Evolutionary conservation across 2,888 invertebrate genomes (phyloP).

Genomic region (Glomeris marginata): DNA sequence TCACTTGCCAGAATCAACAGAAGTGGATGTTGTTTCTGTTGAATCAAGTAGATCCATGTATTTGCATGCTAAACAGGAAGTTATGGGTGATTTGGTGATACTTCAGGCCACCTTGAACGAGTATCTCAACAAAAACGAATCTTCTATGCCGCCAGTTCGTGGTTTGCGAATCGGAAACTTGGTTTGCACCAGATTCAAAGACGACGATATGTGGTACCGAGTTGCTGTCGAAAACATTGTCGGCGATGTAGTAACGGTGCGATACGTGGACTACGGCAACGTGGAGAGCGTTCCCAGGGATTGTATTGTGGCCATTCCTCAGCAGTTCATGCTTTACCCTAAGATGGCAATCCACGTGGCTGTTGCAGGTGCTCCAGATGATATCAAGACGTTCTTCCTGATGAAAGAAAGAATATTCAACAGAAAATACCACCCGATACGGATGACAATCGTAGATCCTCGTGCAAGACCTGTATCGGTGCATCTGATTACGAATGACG

Average conservation of each 20-base stretch:
- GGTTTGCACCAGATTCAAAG: slow-evolving; percentile 1
- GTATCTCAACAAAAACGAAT: too few species aligned
- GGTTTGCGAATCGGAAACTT: slow-evolving; percentile 1
- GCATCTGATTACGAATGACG: too few species aligned
- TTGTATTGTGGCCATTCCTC: not conserved
- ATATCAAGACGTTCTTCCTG: not conserved
- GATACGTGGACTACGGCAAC: slow-evolving; percentile 9
- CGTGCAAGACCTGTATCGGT: not conserved
- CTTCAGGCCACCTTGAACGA: too few species aligned
- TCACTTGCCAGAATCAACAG: too few species aligned
- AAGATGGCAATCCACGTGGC: not conserved
- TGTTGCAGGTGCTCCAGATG: too few species aligned
- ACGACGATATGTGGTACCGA: slow-evolving; percentile 3
- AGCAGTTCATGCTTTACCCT: not conserved
- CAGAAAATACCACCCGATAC: too few species aligned
- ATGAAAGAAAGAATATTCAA: not conserved
- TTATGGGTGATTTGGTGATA: too few species aligned
- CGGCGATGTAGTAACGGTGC: not conserved
- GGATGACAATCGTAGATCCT: not conserved
- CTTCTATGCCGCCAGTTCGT: too few species aligned
- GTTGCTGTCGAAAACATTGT: not conserved
- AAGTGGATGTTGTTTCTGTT: too few species aligned
- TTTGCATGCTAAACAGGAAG: too few species aligned
- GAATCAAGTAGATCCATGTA: too few species aligned
- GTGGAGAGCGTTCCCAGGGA: not conserved